phyloP scores from a whole-genome alignment of 2,113 vertebrate species.

The Oncorhynchus gorbuscha region DNA sequence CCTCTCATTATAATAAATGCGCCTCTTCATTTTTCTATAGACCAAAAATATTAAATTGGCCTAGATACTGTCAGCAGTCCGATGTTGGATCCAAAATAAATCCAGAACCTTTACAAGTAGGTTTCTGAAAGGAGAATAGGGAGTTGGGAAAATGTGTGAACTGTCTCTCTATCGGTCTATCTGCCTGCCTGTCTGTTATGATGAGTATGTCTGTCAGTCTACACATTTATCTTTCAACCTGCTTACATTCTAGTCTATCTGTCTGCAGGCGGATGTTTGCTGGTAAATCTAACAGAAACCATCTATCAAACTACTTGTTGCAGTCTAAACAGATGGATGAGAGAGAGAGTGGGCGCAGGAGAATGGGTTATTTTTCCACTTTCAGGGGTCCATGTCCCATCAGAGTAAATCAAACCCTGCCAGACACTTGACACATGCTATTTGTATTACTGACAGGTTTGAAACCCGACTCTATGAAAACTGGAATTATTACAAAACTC shows the following conservation, averaged over 20 bases:
- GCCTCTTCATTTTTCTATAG: neutral
- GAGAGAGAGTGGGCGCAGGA: neutral
- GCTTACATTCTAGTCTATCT: too few species aligned
- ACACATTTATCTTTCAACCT: too few species aligned
- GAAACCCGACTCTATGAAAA: neutral
- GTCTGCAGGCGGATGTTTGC: neutral
- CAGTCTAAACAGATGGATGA: neutral
- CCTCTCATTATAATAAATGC: slow-evolving; percentile 18
- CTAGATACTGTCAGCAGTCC: too few species aligned
- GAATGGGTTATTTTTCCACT: slow-evolving; percentile 3
- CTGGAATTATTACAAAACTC: neutral
- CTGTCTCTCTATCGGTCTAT: neutral
- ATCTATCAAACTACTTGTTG: neutral
- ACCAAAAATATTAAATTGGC: neutral
- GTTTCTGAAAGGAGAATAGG: too few species aligned
- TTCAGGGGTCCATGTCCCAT: slow-evolving; percentile 5
- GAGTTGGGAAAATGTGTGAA: too few species aligned
- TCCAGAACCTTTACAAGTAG: neutral
- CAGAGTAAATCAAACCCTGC: neutral
- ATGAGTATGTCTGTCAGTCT: too few species aligned
- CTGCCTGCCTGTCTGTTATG: neutral
- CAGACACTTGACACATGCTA: neutral
- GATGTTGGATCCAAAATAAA: slow-evolving; percentile 24
- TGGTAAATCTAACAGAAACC: too few species aligned
- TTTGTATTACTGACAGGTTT: neutral